Conservation (phyloP, 2,888 invertebrate species). For the Chaitophorus viminalis region DNA sequence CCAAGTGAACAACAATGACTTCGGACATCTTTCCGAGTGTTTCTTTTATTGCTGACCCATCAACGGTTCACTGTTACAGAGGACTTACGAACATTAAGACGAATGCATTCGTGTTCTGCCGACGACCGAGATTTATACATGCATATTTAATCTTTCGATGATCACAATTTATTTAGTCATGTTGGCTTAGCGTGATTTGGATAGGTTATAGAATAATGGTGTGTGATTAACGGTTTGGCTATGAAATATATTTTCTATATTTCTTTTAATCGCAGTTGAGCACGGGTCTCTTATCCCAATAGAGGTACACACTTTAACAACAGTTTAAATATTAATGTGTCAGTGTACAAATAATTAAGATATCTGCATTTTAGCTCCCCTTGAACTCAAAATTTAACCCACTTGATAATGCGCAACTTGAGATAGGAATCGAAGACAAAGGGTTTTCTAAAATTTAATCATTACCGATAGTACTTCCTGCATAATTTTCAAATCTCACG, state of each 20-base stretch:
- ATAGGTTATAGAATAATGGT: not conserved
- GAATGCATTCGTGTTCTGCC: not conserved
- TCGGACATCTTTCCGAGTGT: not conserved
- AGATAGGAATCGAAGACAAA: too few species aligned
- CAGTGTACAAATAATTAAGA: not conserved
- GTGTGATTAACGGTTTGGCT: not conserved
- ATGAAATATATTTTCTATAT: not conserved
- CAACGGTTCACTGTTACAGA: not conserved
- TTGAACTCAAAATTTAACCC: too few species aligned
- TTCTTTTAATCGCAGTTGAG: not conserved
- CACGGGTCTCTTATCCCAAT: not conserved
- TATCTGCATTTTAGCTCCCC: too few species aligned
- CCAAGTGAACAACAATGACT: not conserved
- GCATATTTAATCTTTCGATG: not conserved
- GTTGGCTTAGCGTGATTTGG: not conserved
- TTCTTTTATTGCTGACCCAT: not conserved
- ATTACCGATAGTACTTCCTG: too few species aligned
- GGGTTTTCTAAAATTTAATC: too few species aligned
- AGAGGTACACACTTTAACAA: not conserved
- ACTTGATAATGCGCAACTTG: too few species aligned
- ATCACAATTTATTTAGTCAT: not conserved
- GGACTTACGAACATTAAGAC: not conserved
- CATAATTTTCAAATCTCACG: too few species aligned
- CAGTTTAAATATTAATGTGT: not conserved
- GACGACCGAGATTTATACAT: not conserved